Base-by-base conservation (phyloP, 2,888 invertebrate species). In the Watsonalla cultraria region DNA sequence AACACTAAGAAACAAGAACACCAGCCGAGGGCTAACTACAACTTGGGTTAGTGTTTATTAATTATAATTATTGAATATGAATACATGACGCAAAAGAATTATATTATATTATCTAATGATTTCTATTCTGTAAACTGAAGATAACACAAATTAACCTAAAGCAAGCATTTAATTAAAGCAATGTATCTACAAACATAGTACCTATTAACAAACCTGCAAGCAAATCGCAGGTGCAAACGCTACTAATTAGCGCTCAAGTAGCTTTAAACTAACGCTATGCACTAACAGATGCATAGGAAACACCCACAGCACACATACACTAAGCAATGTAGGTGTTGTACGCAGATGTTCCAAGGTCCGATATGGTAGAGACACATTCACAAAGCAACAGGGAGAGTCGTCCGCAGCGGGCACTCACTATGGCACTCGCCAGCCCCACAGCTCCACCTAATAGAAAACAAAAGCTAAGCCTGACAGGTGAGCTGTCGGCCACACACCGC, bases 381-480 rank as follows among this genome's bases (percentile, higher is more conserved):
- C 76, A 80, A 64, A 71, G 62, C 66, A 65, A 66, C 63, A 64
- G 65, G 60, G 64, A 68, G 65, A 80, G 78, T 64, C 57, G 62
- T 72, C 78, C 78, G 73, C 71, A 68, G 64, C 78, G 76, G 68
- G 93, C 93, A 50, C 92, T 92, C 78, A 93, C 93, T 70, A 89
- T 94, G 74, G 92, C 94, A 78, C 87, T 94, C 68, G 91, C 92
- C 76, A 93, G 92, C 76, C 93, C 93, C 52, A 92, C 92, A 66
- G 92, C 92, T 58, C 92, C 93, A 67, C 91, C 92, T 71, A 86
- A 92, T 82, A 91, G 93, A 80, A 94, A 94, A 82, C 93, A 93
- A 77, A 92, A 93, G 80, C 93, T 94, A 82, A 94, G 94, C 85
- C 93, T 94, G 86, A 89, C 91, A 89, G 91, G 92, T 92, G 91